phyloP scores from a whole-genome alignment of 2,888 invertebrate genomes.

The Drosophila pseudotalamancana region DNA sequence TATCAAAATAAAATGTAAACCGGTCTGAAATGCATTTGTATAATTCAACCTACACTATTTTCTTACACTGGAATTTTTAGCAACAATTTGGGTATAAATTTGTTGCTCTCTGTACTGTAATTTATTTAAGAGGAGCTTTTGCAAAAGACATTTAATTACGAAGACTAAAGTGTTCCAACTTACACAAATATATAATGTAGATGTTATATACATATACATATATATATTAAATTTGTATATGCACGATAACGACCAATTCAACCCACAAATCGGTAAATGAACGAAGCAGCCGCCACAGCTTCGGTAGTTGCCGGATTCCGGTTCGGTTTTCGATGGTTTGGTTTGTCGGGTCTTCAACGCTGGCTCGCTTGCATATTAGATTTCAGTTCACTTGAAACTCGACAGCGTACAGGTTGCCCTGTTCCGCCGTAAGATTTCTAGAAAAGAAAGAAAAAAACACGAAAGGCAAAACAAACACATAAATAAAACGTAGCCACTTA shows the following conservation, averaged over 20 bases:
- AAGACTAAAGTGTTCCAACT: background rate
- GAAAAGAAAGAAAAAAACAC: constrained; percentile 7
- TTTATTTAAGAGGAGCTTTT: background rate
- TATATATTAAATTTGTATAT: background rate
- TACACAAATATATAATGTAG: constrained; percentile 3
- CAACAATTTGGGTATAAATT: too few relatives aligned
- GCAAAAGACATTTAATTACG: background rate
- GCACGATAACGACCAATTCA: constrained; percentile 17
- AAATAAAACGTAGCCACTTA: constrained; percentile 31
- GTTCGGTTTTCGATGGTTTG: constrained; percentile 18
- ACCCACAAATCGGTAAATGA: background rate
- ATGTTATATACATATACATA: background rate
- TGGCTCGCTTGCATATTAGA: constrained; percentile 48
- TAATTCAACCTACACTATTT: background rate
- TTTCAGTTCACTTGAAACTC: constrained; percentile 77
- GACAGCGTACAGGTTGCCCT: constrained; percentile 57
- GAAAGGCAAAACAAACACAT: constrained; percentile 39
- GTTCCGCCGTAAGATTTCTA: background rate
- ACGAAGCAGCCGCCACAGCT: background rate
- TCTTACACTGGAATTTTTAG: too few relatives aligned
- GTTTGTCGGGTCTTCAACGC: constrained; percentile 51
- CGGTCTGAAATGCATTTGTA: too few relatives aligned
- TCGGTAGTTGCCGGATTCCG: constrained; percentile 26
- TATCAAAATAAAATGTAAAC: too few relatives aligned
- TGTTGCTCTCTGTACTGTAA: background rate